Evolutionary conservation across 2,888 invertebrate species (phyloP).

Genomic region (Leuctra nigra): DNA sequence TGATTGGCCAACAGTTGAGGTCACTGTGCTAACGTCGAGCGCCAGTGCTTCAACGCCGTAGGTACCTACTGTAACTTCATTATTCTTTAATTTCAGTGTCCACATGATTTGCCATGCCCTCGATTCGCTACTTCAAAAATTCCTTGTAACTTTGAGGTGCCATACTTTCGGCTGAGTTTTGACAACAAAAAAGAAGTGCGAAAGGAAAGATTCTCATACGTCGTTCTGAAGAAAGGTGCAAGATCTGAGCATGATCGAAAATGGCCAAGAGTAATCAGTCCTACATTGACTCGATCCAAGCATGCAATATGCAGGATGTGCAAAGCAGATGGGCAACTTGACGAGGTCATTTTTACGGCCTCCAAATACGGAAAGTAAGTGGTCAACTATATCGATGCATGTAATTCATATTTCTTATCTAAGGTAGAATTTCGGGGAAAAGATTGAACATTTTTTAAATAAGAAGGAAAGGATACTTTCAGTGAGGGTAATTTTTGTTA

Average conservation of each 20-base stretch:
- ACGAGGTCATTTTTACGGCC: slow-evolving; percentile 70
- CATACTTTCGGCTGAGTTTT: slow-evolving; percentile 48
- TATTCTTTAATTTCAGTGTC: slow-evolving; percentile 53
- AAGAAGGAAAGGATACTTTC: too few relatives aligned
- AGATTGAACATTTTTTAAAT: too few relatives aligned
- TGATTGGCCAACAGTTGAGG: too few relatives aligned
- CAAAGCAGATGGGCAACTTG: slow-evolving; percentile 61
- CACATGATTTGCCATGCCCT: slow-evolving; percentile 76
- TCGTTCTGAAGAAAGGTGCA: slow-evolving; percentile 73
- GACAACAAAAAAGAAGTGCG: slow-evolving; percentile 41
- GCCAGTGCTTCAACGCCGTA: too few relatives aligned
- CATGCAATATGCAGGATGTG: slow-evolving; percentile 76
- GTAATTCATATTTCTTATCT: too few relatives aligned
- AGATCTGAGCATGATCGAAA: slow-evolving; percentile 45
- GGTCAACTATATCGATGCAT: too few relatives aligned
- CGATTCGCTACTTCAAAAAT: slow-evolving; percentile 54
- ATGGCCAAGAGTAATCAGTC: slow-evolving; percentile 77
- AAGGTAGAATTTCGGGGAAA: too few relatives aligned
- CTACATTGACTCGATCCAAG: slow-evolving; percentile 58
- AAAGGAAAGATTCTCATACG: slow-evolving; percentile 65
- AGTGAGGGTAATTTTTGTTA: too few relatives aligned
- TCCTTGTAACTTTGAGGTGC: slow-evolving; percentile 71
- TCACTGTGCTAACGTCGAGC: too few relatives aligned
- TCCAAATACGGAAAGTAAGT: slow-evolving; percentile 66
- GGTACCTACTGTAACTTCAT: too few relatives aligned